Conservation (phyloP, 2,797 vertebrate genomes). For the Xyrichtys novacula region DNA sequence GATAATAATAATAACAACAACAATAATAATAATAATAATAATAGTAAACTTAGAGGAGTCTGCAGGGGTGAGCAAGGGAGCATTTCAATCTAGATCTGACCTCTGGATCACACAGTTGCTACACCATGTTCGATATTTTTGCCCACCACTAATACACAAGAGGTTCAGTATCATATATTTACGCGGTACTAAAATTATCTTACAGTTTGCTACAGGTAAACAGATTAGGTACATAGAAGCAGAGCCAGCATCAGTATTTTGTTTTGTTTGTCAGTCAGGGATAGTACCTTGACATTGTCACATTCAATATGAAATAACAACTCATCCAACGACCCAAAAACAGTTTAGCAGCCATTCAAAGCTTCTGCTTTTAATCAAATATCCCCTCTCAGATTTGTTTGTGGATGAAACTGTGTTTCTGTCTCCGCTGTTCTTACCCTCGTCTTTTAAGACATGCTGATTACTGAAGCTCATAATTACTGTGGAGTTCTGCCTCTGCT, state of each 20-base stretch:
- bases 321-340: not conserved
- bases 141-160: too few species aligned
- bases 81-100: too few species aligned
- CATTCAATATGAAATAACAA: not conserved
- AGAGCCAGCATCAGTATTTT: not conserved
- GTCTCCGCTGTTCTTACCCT: not conserved
- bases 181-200: too few species aligned
- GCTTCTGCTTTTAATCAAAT: not conserved
- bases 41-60: too few species aligned
- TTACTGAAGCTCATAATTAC: constrained; percentile 3
- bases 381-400: not conserved
- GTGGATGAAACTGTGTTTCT: not conserved
- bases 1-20: too few species aligned
- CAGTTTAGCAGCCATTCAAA: not conserved
- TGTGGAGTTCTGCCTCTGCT: not conserved
- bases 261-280: not conserved
- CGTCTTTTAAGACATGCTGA: not conserved
- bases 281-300: not conserved
- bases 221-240: not conserved
- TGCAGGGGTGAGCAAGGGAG: too few species aligned
- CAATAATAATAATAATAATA: too few species aligned
- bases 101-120: too few species aligned
- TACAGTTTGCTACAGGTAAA: too few species aligned
- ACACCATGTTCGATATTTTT: too few species aligned
- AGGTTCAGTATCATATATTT: too few species aligned